These are phyloP conservation scores for Piprites chloris DNA, from an alignment of 2,113 vertebrate species.

Conservation along the genomic window DNA sequence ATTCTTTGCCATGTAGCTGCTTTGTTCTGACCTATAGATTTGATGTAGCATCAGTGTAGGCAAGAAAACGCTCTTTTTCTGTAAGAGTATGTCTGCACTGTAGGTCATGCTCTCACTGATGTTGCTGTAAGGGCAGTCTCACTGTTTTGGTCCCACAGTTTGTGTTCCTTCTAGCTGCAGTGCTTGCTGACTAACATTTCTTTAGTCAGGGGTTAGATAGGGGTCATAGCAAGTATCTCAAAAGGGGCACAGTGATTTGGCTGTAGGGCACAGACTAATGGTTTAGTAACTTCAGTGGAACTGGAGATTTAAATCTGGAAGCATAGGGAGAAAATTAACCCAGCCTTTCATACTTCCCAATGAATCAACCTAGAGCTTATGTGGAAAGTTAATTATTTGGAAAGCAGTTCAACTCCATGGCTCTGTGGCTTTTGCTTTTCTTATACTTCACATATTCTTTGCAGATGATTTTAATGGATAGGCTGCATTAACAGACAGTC, in stretches of 20 bases:
- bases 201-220: not conserved
- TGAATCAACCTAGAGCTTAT: not conserved
- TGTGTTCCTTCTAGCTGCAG: rapidly evolving
- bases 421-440: not conserved
- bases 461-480: not conserved
- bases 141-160: rapidly evolving
- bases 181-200: not conserved
- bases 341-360: not conserved
- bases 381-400: not conserved
- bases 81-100: not conserved
- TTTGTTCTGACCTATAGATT: not conserved
- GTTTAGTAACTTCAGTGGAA: not conserved
- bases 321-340: not conserved
- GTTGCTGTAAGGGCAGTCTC: not conserved
- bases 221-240: not conserved
- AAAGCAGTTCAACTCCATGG: not conserved
- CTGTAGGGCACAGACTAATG: not conserved
- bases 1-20: not conserved
- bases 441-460: not conserved
- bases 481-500: not conserved
- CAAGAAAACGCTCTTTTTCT: not conserved
- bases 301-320: not conserved
- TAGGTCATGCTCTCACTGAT: not conserved
- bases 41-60: not conserved
- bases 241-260: not conserved